Percentiles rank a stretch among this genome's conserved stretches.
These are phyloP conservation scores for Scleropages formosus DNA, from an alignment of 2,797 vertebrate genomes.

Conservation along the genomic window DNA sequence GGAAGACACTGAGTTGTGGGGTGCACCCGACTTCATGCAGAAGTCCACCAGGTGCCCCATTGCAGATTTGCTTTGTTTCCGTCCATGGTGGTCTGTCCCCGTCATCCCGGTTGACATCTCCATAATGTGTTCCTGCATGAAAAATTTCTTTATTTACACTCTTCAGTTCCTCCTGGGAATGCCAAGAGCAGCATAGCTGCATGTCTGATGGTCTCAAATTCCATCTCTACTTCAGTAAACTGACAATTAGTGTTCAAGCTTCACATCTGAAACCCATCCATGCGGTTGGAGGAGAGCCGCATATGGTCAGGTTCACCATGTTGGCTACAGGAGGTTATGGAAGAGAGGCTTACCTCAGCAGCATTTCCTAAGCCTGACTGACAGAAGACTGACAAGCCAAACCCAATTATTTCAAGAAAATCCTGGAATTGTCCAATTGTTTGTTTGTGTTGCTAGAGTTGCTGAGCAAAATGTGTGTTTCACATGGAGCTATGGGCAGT, in stretches of 20 bases:
- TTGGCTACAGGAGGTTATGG: background rate
- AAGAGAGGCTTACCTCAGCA: background rate
- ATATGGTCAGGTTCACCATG: background rate
- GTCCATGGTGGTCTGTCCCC: background rate
- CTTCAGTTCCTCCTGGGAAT: background rate
- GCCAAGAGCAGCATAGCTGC: background rate
- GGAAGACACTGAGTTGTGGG: too few relatives aligned
- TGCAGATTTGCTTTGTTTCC: background rate
- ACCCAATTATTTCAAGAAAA: too few relatives aligned
- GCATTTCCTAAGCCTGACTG: background rate
- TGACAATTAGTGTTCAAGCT: background rate
- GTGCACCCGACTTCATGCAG: too few relatives aligned
- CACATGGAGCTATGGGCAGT: background rate
- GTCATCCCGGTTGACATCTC: background rate
- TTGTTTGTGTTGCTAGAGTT: background rate
- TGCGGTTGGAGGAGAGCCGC: background rate
- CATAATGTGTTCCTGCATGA: background rate
- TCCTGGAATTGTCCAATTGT: background rate
- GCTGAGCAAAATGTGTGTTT: background rate
- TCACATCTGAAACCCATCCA: too few relatives aligned
- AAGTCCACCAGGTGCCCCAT: background rate
- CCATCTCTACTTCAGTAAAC: background rate
- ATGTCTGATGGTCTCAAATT: background rate
- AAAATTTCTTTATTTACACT: background rate
- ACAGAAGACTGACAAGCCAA: background rate